Base-by-base conservation (phyloP, 2,797 vertebrate genomes). In the Phrynocephalus forsythii region DNA sequence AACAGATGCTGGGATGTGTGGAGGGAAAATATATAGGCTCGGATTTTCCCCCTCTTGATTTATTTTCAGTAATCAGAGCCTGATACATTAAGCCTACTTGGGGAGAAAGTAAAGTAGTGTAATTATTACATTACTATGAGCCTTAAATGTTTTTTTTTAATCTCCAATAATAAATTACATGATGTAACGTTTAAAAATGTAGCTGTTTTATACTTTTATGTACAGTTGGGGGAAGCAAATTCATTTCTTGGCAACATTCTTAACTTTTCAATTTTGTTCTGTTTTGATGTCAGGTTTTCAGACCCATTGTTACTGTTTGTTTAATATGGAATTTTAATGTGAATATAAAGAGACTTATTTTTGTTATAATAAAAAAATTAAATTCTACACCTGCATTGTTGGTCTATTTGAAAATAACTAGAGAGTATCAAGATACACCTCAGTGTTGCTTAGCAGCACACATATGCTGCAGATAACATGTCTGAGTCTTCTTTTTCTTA, bases 281-380 rank as follows among this genome's bases (percentile, higher is more conserved):
- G 28, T 48, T 79, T 52, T 81, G 26, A 24, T 68, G 22, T 44
- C 60, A 75, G n/a, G 76, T 81, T 81, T 75, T 56, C 30, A 75
- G 22, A 24, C 10, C 67, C 10, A 33, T 71, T 86, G 77, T 71
- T 90, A 80, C 48, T 0, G 1, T 76, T 85, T 85, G 83, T 93
- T 92, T 91, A 48, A 82, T 73, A 11, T 87, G 79, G 77, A 87
- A 83, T 88, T 87, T 80, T 87, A 94, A 89, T 71, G 71, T 63
- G 13, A 75, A 75, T 91, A 76, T 77, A 83, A 88, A 91, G 90
- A 82, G 84, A 63, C 85, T 79, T 38, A 73, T 92, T 93, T 92
- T 94, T 87, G 82, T 80, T 91, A 86, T 89, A 96, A 95, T 95
- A 95, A 96, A 94, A 52, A 52, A 13, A 5, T 88, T 92, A 91